These are phyloP conservation scores for Enteromius paludinosus DNA, from an alignment of 2,797 vertebrate genomes.

Conservation along the genomic window DNA sequence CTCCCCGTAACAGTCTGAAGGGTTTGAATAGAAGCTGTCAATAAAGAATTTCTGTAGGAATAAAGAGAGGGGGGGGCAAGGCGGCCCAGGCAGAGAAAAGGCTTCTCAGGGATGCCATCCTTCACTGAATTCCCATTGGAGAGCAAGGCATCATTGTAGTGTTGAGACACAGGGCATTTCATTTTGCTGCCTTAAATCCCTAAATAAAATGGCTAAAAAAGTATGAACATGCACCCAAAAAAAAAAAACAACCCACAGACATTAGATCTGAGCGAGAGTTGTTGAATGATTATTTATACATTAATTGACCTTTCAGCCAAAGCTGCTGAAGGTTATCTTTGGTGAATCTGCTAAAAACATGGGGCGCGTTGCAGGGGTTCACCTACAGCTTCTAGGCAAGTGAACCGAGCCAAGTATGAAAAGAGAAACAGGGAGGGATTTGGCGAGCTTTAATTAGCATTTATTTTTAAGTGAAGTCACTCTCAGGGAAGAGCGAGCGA, in stretches of 20 bases:
- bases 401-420: conserved; percentile 63
- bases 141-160: conserved; percentile 81
- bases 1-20: conserved; percentile 84
- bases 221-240: conserved; percentile 13
- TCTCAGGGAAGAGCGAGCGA: conserved; percentile 78
- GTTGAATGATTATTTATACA: conserved; percentile 4
- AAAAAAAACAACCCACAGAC: background rate
- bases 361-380: background rate
- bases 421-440: conserved; percentile 51
- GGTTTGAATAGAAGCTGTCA: conserved; percentile 91
- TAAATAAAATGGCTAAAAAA: conserved; percentile 59
- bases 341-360: conserved; percentile 16
- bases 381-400: conserved; percentile 74
- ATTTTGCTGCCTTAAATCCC: conserved; percentile 59
- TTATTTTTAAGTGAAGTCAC: conserved; percentile 84
- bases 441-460: conserved; percentile 85
- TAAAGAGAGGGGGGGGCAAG: conserved; percentile 74
- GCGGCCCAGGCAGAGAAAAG: conserved; percentile 81
- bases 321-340: conserved; percentile 4
- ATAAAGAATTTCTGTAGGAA: conserved; percentile 88
- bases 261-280: background rate
- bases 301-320: conserved; percentile 3
- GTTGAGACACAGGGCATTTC: conserved; percentile 76
- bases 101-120: conserved; percentile 88
- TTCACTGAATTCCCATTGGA: conserved; percentile 94